Base-by-base conservation (phyloP, 2,797 vertebrate species). In the Emys orbicularis region DNA sequence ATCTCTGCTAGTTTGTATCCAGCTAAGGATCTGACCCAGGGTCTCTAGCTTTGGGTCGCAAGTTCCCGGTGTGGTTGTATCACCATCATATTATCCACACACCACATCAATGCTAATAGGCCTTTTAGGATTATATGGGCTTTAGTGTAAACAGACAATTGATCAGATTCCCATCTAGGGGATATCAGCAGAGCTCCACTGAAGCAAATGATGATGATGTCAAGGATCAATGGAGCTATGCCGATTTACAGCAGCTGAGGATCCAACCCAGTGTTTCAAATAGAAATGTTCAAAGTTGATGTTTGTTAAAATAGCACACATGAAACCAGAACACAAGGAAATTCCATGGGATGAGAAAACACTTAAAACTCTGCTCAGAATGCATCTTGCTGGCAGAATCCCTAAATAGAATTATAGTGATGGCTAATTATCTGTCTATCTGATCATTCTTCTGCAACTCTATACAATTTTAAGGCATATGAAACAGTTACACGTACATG, bases 141-240 rank as follows among this genome's bases (percentile, higher is more conserved):
- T 72, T 19, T 23, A 21, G 10, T 23, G 41, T 74, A 74, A 44
- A 74, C 8, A 25, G 72, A 44, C 25, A 74, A 44, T 44, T 74
- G 72, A 44, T 41, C 72, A 23, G 41, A 74, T 74, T 37, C 37
- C 41, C 21, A 44, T 27, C 18, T 68, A 25, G n/a, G 31, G 18
- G 15, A n/a, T 25, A 18, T 18, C 34, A n/a, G n/a, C 34, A n/a
- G 4, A 74, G 41, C 37, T 25, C 8, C 54, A 4, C n/a, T 1
- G 3, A 29, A 41, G 41, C 59, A 7, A 19, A 23, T 41, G 19
- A 18, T 59, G 31, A 25, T 5, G 47, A 10, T 11, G 81, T 34
- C n/a, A 9, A 34, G 57, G 21, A 19, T 0, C 13, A 65, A 2
- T 5, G 0, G 29, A 27, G 23, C 61, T 0, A 2, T 2, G 12